Conservation (phyloP, 2,888 invertebrate species). For the Aporophyla nigra region DNA sequence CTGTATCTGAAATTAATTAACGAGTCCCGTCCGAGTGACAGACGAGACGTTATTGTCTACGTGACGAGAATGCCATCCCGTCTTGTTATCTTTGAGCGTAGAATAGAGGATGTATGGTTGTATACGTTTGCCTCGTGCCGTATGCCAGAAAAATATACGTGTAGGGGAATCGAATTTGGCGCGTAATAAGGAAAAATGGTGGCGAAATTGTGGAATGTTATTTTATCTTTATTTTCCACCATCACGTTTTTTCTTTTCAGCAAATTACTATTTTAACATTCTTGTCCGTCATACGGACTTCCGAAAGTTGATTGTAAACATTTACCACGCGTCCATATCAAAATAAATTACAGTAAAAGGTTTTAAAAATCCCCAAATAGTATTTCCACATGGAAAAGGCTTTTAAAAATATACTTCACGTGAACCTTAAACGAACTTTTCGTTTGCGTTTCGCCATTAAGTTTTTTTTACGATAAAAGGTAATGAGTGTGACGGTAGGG, state of each 20-base stretch:
- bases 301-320: constrained; percentile 32
- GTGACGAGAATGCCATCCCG: constrained; percentile 62
- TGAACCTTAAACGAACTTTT: constrained; percentile 55
- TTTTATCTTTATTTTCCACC: constrained; percentile 14
- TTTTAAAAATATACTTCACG: constrained; percentile 49
- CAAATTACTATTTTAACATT: constrained; percentile 37
- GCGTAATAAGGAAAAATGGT: constrained; percentile 57
- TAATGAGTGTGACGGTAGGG: constrained; percentile 63
- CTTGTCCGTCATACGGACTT: constrained; percentile 1
- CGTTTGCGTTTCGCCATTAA: constrained; percentile 58
- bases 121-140: constrained; percentile 56
- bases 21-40: constrained; percentile 57
- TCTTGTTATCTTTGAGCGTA: constrained; percentile 46
- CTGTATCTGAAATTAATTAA: constrained; percentile 64
- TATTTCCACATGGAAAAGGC: constrained; percentile 48
- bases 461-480: constrained; percentile 65
- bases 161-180: constrained; percentile 59
- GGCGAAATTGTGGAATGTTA: constrained; percentile 29
- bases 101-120: constrained; percentile 56
- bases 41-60: constrained; percentile 67
- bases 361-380: constrained; percentile 51
- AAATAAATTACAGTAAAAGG: constrained; percentile 53
- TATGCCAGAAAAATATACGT: constrained; percentile 60
- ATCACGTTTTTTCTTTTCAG: not conserved
- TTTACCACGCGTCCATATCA: constrained; percentile 14